phyloP scores from a whole-genome alignment of 2,797 vertebrate genomes.

The Halcyon badia region DNA sequence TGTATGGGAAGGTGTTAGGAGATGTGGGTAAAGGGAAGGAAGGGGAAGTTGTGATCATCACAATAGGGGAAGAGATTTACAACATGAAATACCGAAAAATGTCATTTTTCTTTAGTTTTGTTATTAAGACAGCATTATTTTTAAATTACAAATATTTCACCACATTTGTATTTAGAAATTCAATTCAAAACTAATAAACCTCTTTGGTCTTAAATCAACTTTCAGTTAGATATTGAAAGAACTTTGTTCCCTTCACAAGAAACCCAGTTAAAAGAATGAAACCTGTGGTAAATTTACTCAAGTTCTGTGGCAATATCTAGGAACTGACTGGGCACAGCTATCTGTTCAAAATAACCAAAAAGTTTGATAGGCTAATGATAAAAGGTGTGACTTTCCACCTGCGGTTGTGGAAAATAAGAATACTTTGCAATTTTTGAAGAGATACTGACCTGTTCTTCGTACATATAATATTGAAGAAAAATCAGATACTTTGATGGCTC shows the following conservation, averaged over 20 bases:
- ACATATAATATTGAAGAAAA: background rate
- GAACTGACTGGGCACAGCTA: background rate
- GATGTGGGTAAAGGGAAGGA: background rate
- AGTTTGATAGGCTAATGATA: background rate
- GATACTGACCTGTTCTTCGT: slow-evolving; percentile 37
- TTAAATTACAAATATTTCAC: background rate
- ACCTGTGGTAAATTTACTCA: background rate
- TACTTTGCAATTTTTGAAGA: background rate
- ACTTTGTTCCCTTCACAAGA: background rate
- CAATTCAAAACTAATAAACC: background rate
- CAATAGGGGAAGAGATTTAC: background rate
- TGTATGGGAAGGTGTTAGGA: background rate
- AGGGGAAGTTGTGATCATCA: background rate
- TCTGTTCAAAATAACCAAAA: background rate
- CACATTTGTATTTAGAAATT: background rate
- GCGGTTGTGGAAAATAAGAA: slow-evolving; percentile 26
- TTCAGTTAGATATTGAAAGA: background rate
- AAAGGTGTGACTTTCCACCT: background rate
- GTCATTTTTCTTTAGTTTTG: background rate
- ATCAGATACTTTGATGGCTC: background rate
- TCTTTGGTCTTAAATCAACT: background rate
- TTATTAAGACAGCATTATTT: background rate
- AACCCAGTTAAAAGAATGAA: background rate
- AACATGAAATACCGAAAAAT: background rate
- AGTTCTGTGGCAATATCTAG: background rate